Percentiles rank a stretch among this genome's conserved stretches.
Conservation (phyloP, 2,113 vertebrate species). For the Corythornis madagascariensis region DNA sequence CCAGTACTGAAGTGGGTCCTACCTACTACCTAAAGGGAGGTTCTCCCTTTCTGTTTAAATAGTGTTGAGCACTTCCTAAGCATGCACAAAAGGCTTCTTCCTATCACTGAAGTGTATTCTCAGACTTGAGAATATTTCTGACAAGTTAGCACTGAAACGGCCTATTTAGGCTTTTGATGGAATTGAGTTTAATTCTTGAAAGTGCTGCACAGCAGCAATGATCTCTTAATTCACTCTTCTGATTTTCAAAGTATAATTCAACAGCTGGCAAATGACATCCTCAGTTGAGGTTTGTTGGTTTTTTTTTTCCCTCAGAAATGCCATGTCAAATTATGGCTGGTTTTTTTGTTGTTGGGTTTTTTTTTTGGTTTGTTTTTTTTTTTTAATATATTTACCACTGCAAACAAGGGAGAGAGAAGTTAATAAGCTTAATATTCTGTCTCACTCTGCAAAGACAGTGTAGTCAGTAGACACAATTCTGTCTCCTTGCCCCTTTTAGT, state of each 20-base stretch:
- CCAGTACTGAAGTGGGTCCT: not conserved
- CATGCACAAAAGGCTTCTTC: not conserved
- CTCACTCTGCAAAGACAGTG: not conserved
- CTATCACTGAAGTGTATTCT: not conserved
- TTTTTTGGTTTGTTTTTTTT: not conserved
- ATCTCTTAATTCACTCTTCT: not conserved
- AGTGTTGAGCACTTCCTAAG: not conserved
- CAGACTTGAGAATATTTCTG: not conserved
- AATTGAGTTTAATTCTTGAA: not conserved
- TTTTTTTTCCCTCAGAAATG: not conserved
- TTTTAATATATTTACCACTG: not conserved
- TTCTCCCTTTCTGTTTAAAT: not conserved
- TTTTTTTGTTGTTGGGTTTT: not conserved
- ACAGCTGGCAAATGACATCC: not conserved
- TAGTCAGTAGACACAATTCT: not conserved
- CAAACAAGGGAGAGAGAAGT: not conserved
- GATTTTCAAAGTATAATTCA: not conserved
- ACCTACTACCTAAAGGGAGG: not conserved
- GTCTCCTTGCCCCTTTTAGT: not conserved
- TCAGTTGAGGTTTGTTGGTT: not conserved
- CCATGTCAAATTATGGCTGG: not conserved
- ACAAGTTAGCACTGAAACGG: not conserved
- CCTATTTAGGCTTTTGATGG: not conserved
- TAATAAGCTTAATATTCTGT: not conserved
- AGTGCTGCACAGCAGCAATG: not conserved